Conservation (phyloP, 2,113 vertebrate genomes). For the Phainopepla nitens region DNA sequence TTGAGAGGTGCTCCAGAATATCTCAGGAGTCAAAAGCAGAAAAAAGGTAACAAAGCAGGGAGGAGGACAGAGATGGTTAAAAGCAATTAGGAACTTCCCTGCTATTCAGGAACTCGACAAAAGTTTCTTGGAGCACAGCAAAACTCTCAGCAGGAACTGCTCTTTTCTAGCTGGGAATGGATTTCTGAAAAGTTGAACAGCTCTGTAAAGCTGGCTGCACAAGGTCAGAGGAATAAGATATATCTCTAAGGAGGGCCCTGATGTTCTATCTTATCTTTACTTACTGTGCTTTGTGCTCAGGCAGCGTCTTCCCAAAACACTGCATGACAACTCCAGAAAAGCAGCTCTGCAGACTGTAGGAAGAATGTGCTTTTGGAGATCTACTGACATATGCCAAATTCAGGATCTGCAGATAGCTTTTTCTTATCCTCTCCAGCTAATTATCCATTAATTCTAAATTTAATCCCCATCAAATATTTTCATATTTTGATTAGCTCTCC, state of each 20-base stretch:
- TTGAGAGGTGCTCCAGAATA: background rate
- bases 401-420: background rate
- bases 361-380: background rate
- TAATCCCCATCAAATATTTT: constrained; percentile 35
- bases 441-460: constrained; percentile 6
- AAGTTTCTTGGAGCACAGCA: constrained; percentile 12
- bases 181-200: constrained; percentile 14
- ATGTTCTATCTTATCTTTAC: background rate
- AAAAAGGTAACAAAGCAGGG: background rate
- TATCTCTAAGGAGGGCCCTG: background rate
- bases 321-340: background rate
- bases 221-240: background rate
- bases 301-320: background rate
- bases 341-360: background rate
- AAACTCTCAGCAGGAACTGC: background rate
- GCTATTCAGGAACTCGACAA: background rate
- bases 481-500: background rate
- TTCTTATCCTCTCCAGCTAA: background rate
- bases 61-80: background rate
- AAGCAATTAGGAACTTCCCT: constrained; percentile 20
- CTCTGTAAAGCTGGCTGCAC: background rate
- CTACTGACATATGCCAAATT: background rate
- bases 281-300: background rate
- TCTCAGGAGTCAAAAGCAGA: background rate
- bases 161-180: background rate